These are phyloP conservation scores for Orthosia cruda DNA, from an alignment of 2,888 invertebrate genomes.

Conservation along the genomic window DNA sequence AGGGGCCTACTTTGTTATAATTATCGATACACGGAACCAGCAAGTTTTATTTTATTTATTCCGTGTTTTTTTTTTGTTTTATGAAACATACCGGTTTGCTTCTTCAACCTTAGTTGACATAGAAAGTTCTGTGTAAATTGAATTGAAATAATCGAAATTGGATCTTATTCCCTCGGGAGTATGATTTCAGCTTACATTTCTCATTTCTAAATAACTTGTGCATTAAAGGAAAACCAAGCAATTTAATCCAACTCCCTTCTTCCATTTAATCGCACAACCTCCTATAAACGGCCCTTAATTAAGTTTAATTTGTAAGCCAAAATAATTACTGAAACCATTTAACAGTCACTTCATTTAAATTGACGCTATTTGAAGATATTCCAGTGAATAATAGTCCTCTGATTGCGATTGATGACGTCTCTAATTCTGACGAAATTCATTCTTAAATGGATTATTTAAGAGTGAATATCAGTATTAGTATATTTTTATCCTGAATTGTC, in stretches of 20 bases:
- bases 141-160: background rate
- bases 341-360: conserved; percentile 45
- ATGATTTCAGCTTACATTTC: background rate
- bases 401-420: conserved; percentile 36
- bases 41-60: background rate
- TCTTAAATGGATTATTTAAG: conserved; percentile 4
- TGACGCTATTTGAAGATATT: conserved; percentile 29
- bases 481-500: too few species aligned
- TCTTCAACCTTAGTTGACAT: too few species aligned
- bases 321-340: conserved; percentile 45
- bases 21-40: too few species aligned
- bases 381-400: conserved; percentile 27
- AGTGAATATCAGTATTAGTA: too few species aligned
- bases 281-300: conserved; percentile 12
- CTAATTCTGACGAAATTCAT: conserved; percentile 26
- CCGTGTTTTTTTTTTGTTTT: background rate
- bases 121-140: too few species aligned
- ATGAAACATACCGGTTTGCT: background rate
- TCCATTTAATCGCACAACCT: conserved; percentile 9
- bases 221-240: background rate
- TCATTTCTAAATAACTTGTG: background rate
- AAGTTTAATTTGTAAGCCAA: conserved; percentile 46
- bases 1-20: background rate
- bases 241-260: background rate
- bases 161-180: background rate